Evolutionary conservation across 2,797 vertebrate genomes (phyloP), one percentile per base, ranked within the genome.

Genomic region (Gallirallus australis): DNA sequence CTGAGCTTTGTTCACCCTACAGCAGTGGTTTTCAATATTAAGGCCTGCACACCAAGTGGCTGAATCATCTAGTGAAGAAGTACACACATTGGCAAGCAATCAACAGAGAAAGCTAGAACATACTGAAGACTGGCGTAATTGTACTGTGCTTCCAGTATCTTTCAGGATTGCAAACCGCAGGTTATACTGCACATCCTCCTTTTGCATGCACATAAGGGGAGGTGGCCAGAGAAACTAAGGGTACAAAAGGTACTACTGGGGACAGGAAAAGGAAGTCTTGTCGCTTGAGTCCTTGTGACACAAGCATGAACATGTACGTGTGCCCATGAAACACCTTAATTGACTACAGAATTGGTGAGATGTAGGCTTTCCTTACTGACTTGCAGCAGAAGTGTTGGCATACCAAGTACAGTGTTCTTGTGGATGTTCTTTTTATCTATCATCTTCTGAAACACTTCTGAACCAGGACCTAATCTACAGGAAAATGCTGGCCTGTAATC

Each of bases 161-260:
- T 82, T 61, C 47, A 45, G 54, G 54, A 91, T 60, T 39, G 70
- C 63, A 75, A 75, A 54, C 61, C 40, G 27, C 50, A 89, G 37
- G 19, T 56, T 83, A 18, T 4, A 52, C 3, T 7, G 50, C 30
- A 66, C 48, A 68, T 23, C 4, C 24, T 45, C 1, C 2, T 77
- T 71, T 18, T n/a, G 18, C 40, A 80, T 11, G 31, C 4, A 27
- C 0, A 1, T 1, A 39, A 48, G 2, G 5, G 42, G 9, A 71
- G 39, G 16, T 40, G 39, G 31, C 31, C 10, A 8, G 39, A 31
- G 33, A 82, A 63, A 40, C 31, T 15, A 85, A 63, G 7, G 23
- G 28, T 54, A 35, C 33, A 52, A 33, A 24, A 65, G 17, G 17
- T 20, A 57, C 28, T 69, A 56, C 16, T 64, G 1, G 63, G 42